These are phyloP conservation scores for Liparis tanakae DNA, from an alignment of 2,797 vertebrate species.

Conservation along the genomic window DNA sequence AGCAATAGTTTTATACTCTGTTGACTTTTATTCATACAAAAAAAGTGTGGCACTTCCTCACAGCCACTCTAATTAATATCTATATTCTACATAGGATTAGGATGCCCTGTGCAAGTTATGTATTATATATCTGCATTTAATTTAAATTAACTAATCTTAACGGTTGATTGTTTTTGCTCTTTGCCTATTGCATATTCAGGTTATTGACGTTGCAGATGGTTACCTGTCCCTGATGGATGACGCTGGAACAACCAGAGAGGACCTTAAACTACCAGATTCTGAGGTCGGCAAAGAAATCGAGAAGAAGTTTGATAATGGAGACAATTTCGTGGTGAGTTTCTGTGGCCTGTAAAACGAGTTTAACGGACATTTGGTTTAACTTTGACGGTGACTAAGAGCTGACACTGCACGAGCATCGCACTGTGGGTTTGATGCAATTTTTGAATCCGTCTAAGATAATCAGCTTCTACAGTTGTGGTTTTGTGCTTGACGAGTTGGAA, in stretches of 20 bases:
- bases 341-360: background rate
- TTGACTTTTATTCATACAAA: too few species aligned
- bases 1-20: too few species aligned
- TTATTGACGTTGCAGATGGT: constrained; percentile 84
- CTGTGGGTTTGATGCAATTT: background rate
- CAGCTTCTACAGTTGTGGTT: too few species aligned
- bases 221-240: constrained; percentile 90
- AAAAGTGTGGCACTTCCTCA: background rate
- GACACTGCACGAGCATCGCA: background rate
- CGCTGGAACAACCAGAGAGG: constrained; percentile 85
- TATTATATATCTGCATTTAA: background rate
- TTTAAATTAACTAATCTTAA: background rate
- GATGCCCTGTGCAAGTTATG: background rate
- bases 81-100: background rate
- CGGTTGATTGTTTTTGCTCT: background rate
- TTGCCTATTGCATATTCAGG: constrained; percentile 70
- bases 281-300: constrained; percentile 91
- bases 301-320: constrained; percentile 82
- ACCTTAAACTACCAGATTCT: constrained; percentile 88
- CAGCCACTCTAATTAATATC: background rate
- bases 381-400: background rate
- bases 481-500: background rate
- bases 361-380: background rate
- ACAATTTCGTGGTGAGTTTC: constrained; percentile 84
- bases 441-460: background rate